Base-by-base conservation (phyloP, 1,140 invertebrate species). In the Drosophila lini region DNA sequence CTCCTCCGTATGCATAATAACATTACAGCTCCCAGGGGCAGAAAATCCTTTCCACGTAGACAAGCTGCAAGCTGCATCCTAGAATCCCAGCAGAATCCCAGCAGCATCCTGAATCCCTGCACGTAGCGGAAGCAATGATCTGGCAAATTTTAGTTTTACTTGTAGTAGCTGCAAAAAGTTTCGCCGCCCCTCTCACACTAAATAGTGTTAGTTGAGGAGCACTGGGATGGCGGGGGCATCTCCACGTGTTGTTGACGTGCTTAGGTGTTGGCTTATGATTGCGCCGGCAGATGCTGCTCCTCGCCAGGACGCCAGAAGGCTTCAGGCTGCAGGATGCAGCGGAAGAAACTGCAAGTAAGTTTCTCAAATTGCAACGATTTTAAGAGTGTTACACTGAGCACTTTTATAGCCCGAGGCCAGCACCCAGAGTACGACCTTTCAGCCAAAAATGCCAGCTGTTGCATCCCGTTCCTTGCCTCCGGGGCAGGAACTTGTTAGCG, bases 231-330 rank as follows among this genome's bases (percentile, higher is more conserved):
- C 48, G 28, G 55, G 15, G 42, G 25, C 16, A n/a, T 31, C 56
- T 41, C 36, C 57, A 50, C 68, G 58, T 88, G 83, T 85, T 88
- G 83, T 88, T 88, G 84, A 88, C 83, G 83, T 88, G 83, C 83
- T 88, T 88, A 89, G 83, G 83, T 88, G 84, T 88, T 88, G 84
- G 83, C 84, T 88, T 88, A 88, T 88, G 83, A 88, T 88, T 88
- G 83, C 80, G 64, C 77, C 79, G 69, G 57, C 53, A 82, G 80
- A 74, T 88, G 82, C 79, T 79, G 38, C 56, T 65, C 22, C 55
- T 69, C 47, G 15, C 11, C 44, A 15, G 38, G 47, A 36, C 25
- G 48, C 56, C 32, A 13, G 28, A 45, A 64, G 6, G 45, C 22
- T 15, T 22, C 42, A 56, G 74, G 60, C 19, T 8, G 34, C 56